Evolutionary conservation across 2,113 vertebrate genomes (phyloP), one percentile per base, ranked within the genome.

Genomic region (Callipepla squamata): DNA sequence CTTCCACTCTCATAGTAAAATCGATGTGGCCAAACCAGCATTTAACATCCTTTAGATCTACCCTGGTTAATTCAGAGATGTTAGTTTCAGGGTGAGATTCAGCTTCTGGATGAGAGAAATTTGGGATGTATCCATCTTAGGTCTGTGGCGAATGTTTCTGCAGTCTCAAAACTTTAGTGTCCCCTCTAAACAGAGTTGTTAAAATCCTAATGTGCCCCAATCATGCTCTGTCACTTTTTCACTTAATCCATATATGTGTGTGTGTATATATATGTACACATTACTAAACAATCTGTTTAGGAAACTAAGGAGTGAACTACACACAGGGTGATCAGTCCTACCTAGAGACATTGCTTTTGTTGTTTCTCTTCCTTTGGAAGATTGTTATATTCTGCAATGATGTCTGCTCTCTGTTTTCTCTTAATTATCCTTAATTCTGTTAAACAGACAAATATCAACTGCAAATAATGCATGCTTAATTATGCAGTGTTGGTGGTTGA

Each of bases 381-480:
- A 63, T 67, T 67, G 8, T 17, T 83, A 12, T 15, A 53, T 53
- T 86, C 66, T 78, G 58, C 53, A 84, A 38, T 79, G 61, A 68
- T 92, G 85, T 85, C 82, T 83, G 91, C 68, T 93, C 84, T 44
- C 70, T 88, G 48, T 80, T 85, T 95, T 79, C 61, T 81, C 87
- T 88, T 95, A 95, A 94, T 95, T 94, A 86, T 69, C 87, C 76
- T 84, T 96, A 95, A 96, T 96, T 94, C 80, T 86, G 92, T 93
- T 86, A 95, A 93, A 93, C 73, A 85, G 95, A 85, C 89, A 96
- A 95, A 94, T 61, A 96, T 88, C 73, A 90, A 83, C 69, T 90
- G n/a, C 90, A 96, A 93, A 95, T 93, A 96, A 94, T 84, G 42
- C 69, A 80, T 72, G 57, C 48, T 88, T 90, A 93, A 96, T 96